These are phyloP conservation scores for Heliconius cydno DNA, from an alignment of 2,888 invertebrate genomes.

Conservation along the genomic window DNA sequence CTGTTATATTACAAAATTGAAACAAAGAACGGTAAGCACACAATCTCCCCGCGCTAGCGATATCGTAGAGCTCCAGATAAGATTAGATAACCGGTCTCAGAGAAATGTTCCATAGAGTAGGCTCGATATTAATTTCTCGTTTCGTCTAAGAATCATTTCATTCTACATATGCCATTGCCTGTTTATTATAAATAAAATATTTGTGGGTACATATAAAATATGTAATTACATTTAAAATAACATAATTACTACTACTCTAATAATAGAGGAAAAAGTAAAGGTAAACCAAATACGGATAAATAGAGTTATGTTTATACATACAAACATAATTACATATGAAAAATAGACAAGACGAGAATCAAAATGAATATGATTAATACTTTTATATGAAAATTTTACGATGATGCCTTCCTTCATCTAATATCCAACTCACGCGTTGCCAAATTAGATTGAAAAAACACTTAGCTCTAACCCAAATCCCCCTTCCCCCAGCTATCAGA, in stretches of 20 bases:
- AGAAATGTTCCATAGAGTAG: conserved; percentile 27
- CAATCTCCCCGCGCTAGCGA: conserved; percentile 38
- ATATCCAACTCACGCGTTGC: too few species aligned
- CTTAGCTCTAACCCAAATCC: too few species aligned
- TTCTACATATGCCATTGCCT: background rate
- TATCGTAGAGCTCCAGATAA: conserved; percentile 53
- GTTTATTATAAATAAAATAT: background rate
- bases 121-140: conserved; percentile 24
- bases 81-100: conserved; percentile 55
- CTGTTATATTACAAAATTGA: conserved; percentile 10
- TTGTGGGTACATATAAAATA: background rate
- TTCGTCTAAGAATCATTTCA: conserved; percentile 4
- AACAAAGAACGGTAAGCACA: conserved; percentile 31
- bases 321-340: background rate
- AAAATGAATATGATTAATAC: background rate
- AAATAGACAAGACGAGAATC: background rate
- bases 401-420: too few species aligned
- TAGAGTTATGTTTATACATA: background rate
- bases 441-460: too few species aligned
- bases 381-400: too few species aligned
- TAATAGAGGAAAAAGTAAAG: background rate
- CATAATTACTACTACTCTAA: background rate
- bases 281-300: background rate
- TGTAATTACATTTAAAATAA: background rate
- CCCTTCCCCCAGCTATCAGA: background rate